Evolutionary conservation across 2,888 invertebrate species (phyloP), one percentile per base, ranked within the genome.

Genomic region (Scaptomyza cyrtandrae): DNA sequence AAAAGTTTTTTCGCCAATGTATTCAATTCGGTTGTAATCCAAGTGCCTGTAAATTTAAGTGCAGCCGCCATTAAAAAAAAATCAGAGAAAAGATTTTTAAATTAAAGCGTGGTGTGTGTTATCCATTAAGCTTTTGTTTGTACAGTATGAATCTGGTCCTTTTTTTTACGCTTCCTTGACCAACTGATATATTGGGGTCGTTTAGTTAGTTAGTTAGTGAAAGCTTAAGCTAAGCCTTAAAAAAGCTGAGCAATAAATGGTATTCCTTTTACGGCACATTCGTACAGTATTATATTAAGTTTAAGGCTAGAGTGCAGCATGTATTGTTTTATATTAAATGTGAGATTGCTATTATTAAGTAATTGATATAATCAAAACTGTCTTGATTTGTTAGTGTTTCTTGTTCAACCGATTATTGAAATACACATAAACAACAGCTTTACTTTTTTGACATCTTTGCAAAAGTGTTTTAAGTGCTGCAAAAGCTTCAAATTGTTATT

Each of bases 1-100:
- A 84, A 94, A 93, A 57, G 93, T 91, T 64, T 91, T 78, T 64
- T 92, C 91, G 41, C 90, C 91, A 75, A 94, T 92, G 35, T 85
- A 89, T 70, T 91, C 90, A 60, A 94, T 93, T 50, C 81, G 76
- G 90, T 94, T 94, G 69, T 89, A 80, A 78, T 92, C 91, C 73
- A 94, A 89, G 78, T 90, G 89, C 70, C 93, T 93, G 85, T 55
- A 87, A 92, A 71, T 65, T 29, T 66, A 74, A 72, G 48, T 64
- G 53, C 52, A 64, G 14, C 13, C 50, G 19, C 43, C 57, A 54
- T 57, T 14, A 9, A 50, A 53, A 33, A 59, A 43, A 31, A 46
- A 53, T n/a, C 24, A 27, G 13, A 50, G 37, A 33, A 3, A 53
- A 31, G 14, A 27, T 24, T 41, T 41, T 11, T 52, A 54, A 58